Conservation (phyloP, 2,888 invertebrate species). For the Campaea margaritaria region DNA sequence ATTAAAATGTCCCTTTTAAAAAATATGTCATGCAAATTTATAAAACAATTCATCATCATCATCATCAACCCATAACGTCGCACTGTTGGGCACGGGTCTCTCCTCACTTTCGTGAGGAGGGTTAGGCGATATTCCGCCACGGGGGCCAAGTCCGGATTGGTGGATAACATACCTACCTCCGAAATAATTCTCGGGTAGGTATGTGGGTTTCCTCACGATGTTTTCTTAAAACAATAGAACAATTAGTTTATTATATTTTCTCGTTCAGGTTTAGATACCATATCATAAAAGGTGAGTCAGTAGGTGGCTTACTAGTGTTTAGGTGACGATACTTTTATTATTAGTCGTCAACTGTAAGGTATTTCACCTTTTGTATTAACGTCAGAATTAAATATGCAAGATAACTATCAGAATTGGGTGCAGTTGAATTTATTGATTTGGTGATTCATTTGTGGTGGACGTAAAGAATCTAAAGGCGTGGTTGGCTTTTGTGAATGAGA, state of each 20-base stretch:
- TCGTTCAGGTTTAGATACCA: constrained; percentile 1
- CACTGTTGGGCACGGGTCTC: too few species aligned
- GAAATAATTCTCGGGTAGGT: too few species aligned
- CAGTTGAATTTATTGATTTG: constrained; percentile 12
- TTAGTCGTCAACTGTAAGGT: constrained; percentile 22
- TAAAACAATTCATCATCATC: too few species aligned
- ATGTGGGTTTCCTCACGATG: too few species aligned
- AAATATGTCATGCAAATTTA: too few species aligned
- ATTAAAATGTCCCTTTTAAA: too few species aligned
- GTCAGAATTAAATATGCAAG: not conserved
- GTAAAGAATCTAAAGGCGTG: not conserved
- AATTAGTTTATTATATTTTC: constrained; percentile 1
- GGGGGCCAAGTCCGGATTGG: too few species aligned
- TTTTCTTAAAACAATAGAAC: not conserved
- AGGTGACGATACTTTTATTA: constrained; percentile 14
- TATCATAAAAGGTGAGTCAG: constrained; percentile 19
- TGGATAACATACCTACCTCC: too few species aligned
- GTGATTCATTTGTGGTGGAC: not conserved
- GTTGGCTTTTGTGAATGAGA: too few species aligned
- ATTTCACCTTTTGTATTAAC: constrained; percentile 31
- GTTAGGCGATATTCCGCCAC: too few species aligned
- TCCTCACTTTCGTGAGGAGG: too few species aligned
- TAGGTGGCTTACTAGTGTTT: constrained; percentile 11
- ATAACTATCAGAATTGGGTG: constrained; percentile 1
- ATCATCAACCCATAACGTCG: too few species aligned